Evolutionary conservation across 2,797 vertebrate species (phyloP), one percentile per base, ranked within the genome.

Genomic region (Chanos chanos): DNA sequence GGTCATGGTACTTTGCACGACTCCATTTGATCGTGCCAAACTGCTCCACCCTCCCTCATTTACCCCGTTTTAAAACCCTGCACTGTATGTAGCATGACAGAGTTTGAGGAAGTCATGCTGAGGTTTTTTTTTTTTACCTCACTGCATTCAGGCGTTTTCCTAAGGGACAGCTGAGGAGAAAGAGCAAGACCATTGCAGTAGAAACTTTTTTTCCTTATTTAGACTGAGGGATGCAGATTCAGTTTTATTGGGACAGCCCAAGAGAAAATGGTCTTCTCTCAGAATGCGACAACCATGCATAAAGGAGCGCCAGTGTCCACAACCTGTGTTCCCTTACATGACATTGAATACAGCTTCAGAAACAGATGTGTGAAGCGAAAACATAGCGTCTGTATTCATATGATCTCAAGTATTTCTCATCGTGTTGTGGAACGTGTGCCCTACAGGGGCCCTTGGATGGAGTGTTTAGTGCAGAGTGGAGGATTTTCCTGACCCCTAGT

Each of bases 191-290:
- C 33, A 10, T 16, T 68, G 67, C 77, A 72, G 69, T 73, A 71
- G 53, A 78, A 72, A 66, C 72, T 66, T 77, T 75, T 77, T 70
- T 76, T 80, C 86, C 84, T 85, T 87, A 88, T 89, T 87, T 87
- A 89, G 87, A 71, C 76, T 67, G 34, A 2, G 64, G 76, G 64
- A 65, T 73, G 65, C 62, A 68, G 54, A 47, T 61, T 60, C 30
- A 10, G 25, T 21, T 39, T 19, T 21, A 41, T 31, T 37, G 36
- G 43, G 51, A 36, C 48, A 22, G 27, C 59, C 28, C 9, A 12
- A 8, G 7, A 48, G 16, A 48, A 13, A 50, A 52, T 55, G 43
- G 41, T 8, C 15, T 33, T 37, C 6, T 41, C 56, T 64, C 45
- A 7, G 13, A 31, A 25, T 19, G 18, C 24, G 15, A 18, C 47